Percentiles rank a stretch among this genome's conserved stretches.
Conservation (phyloP, 2,888 invertebrate species). For the Selenia dentaria region DNA sequence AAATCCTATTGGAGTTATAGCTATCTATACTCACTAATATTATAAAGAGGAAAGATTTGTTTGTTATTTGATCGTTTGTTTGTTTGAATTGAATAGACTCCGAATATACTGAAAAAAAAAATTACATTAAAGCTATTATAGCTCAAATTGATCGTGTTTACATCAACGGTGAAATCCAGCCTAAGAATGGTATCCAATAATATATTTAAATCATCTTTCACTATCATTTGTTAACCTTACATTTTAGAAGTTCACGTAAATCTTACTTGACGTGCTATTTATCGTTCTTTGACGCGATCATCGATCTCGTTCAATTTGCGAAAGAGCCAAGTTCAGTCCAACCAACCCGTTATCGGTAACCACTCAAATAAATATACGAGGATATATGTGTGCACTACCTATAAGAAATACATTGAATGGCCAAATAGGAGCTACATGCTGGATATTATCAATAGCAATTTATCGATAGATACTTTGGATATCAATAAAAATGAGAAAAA, state of each 20-base stretch:
- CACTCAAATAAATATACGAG: conserved; percentile 13
- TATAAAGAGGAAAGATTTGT: too few species aligned
- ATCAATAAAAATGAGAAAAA: too few species aligned
- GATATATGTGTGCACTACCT: conserved; percentile 3
- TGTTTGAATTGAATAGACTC: too few species aligned
- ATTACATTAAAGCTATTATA: too few species aligned
- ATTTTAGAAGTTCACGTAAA: conserved; percentile 11
- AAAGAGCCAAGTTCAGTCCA: conserved; percentile 32
- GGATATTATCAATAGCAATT: conserved; percentile 4
- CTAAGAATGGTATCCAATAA: too few species aligned
- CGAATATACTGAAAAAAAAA: too few species aligned
- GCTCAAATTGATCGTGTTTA: too few species aligned
- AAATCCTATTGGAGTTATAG: too few species aligned
- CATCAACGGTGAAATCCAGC: too few species aligned
- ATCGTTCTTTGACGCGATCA: conserved; percentile 24
- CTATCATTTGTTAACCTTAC: background rate
- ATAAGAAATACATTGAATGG: conserved; percentile 9
- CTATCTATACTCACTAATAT: too few species aligned
- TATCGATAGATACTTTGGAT: background rate
- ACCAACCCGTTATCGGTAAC: conserved; percentile 18
- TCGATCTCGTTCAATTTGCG: conserved; percentile 39
- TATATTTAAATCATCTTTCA: too few species aligned
- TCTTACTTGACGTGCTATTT: conserved; percentile 19
- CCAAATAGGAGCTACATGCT: conserved; percentile 5
- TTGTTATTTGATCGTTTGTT: too few species aligned